phyloP scores from a whole-genome alignment of 1,140 invertebrate species.

The Aricia agestis region DNA sequence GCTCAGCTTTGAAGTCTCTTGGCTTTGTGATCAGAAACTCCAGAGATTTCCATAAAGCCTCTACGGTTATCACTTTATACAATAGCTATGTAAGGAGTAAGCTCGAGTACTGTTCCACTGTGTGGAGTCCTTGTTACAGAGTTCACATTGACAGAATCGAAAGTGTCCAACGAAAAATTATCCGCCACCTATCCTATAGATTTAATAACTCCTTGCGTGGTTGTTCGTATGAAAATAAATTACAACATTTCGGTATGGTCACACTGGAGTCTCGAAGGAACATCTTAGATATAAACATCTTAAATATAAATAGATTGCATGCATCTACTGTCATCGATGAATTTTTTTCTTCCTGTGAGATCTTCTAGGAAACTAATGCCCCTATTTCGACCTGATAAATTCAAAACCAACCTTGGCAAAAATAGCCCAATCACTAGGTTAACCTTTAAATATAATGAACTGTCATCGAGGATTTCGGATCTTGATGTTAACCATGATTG shows the following conservation, averaged over 20 bases:
- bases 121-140: constrained; percentile 23
- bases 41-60: constrained; percentile 18
- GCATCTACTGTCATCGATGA: no score
- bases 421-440: no score
- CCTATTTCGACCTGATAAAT: not conserved
- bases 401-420: no score
- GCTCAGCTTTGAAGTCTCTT: constrained; percentile 16
- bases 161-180: constrained; percentile 21
- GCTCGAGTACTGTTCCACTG: constrained; percentile 25
- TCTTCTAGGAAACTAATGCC: no score
- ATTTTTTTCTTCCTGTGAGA: no score
- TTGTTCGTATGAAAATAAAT: not conserved
- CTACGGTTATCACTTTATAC: constrained; percentile 23
- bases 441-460: no score
- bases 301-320: constrained; percentile 5
- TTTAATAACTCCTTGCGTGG: not conserved
- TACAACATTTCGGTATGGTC: not conserved
- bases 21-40: constrained; percentile 18
- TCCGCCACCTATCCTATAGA: not conserved
- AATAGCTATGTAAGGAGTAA: constrained; percentile 26
- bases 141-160: constrained; percentile 20
- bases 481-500: no score
- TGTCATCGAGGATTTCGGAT: no score
- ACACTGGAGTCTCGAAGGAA: not conserved
- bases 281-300: not conserved